Evolutionary conservation across 1,140 invertebrate species (phyloP).

Genomic region (Bombus terrestris): DNA sequence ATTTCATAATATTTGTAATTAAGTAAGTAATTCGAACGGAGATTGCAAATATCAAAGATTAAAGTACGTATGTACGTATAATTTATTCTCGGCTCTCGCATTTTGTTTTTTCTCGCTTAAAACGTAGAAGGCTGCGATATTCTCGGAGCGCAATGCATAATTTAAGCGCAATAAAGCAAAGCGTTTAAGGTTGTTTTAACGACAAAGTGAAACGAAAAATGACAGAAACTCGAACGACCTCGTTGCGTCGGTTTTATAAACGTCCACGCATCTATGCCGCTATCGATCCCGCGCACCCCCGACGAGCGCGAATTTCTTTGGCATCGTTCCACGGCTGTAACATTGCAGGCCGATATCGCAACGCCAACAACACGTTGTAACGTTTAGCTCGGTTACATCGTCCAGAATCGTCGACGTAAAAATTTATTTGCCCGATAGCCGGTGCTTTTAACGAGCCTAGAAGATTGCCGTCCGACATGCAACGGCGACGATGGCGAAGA

Average conservation of each 20-base stretch:
- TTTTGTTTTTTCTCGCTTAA: background rate
- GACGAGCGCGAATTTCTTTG: background rate
- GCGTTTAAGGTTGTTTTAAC: background rate
- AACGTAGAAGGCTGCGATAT: background rate
- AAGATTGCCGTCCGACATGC: conserved; percentile 21
- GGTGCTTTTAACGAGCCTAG: background rate
- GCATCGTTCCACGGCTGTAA: background rate
- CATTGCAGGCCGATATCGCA: background rate
- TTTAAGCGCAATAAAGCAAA: too few species aligned
- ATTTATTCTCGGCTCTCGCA: background rate
- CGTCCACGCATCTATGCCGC: background rate
- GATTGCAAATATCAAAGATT: background rate
- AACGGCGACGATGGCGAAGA: background rate
- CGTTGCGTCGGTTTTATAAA: background rate
- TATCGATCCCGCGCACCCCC: background rate
- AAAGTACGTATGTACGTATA: background rate
- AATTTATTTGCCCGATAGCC: background rate
- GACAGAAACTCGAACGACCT: background rate
- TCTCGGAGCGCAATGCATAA: too few species aligned
- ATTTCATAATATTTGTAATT: background rate
- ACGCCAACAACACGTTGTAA: background rate
- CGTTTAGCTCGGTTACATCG: background rate
- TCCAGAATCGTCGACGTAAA: conserved; percentile 1
- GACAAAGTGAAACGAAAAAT: background rate
- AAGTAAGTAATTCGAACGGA: background rate